phyloP scores from a whole-genome alignment of 2,888 invertebrate genomes.

The Drosophila leonis region DNA sequence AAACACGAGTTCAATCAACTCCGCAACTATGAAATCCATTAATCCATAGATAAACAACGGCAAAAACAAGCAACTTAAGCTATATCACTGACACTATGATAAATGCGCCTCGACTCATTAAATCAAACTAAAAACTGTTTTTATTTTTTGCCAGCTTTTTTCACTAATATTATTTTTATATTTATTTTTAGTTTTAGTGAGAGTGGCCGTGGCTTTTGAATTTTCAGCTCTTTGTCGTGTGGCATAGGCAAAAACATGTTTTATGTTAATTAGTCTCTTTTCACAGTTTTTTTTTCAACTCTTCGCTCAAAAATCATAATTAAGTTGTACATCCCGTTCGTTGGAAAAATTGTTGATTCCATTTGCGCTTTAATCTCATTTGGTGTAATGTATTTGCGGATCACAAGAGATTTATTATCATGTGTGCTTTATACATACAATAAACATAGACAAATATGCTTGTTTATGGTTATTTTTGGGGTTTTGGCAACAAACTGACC shows the following conservation, averaged over 20 bases:
- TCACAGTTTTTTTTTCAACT: conserved; percentile 4
- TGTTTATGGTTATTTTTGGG: conserved; percentile 16
- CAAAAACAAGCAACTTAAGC: conserved; percentile 20
- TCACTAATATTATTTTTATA: conserved; percentile 22
- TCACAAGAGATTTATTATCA: conserved; percentile 40
- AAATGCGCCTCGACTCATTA: conserved; percentile 72
- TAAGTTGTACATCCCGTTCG: conserved; percentile 57
- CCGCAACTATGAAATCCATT: conserved; percentile 25
- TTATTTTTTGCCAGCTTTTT: conserved; percentile 26
- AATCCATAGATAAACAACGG: conserved; percentile 46
- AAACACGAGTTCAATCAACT: conserved; percentile 66
- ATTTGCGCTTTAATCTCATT: conserved; percentile 54
- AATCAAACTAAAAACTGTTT: conserved; percentile 48
- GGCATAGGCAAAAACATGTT: conserved; percentile 56
- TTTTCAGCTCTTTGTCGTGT: conserved; percentile 45
- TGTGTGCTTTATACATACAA: conserved; percentile 10
- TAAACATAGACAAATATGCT: conserved; percentile 15
- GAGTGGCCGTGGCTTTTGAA: conserved; percentile 53
- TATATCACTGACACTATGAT: conserved; percentile 59
- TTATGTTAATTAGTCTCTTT: conserved; percentile 65
- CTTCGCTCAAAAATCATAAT: conserved; percentile 51
- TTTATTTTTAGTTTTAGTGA: conserved; percentile 42
- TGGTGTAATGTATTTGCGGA: conserved; percentile 23
- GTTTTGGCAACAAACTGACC: conserved; percentile 14
- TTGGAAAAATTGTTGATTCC: conserved; percentile 44